A percentile compares a stretch with the other conserved stretches of the same genome.
Conservation (phyloP, 2,797 vertebrate species). For the Manis crassicaudata region DNA sequence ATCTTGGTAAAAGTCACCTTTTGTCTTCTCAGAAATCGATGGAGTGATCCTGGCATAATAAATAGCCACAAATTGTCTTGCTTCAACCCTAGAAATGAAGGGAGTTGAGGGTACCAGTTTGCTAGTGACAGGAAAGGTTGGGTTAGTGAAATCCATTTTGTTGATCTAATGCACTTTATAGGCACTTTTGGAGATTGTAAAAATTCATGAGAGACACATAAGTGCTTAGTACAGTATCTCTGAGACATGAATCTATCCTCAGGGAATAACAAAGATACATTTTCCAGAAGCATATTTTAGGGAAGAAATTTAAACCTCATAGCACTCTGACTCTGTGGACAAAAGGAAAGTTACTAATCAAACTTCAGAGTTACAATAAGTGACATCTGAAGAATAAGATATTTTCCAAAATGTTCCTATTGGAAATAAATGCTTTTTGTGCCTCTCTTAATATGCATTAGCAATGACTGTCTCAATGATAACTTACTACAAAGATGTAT, state of each 20-base stretch:
- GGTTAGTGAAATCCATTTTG: not conserved
- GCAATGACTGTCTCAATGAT: not conserved
- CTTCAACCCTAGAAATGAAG: not conserved
- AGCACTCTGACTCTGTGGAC: not conserved
- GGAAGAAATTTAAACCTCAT: not conserved
- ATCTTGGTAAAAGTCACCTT: not conserved
- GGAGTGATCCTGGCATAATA: not conserved
- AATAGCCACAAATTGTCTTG: not conserved
- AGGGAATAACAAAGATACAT: not conserved
- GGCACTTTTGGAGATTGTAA: not conserved
- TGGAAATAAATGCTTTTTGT: not conserved
- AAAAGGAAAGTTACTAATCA: not conserved
- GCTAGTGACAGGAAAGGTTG: not conserved
- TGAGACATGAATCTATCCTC: not conserved
- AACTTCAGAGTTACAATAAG: not conserved
- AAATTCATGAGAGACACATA: not conserved
- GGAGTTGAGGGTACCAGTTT: not conserved
- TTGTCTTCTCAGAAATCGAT: not conserved
- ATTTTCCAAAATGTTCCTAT: not conserved
- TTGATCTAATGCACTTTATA: not conserved
- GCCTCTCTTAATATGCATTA: not conserved
- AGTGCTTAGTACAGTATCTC: not conserved
- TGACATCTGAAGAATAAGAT: constrained; percentile 7
- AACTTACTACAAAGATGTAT: not conserved
- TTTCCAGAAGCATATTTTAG: not conserved